Evolutionary conservation across 2,888 invertebrate species (phyloP), one percentile per base, ranked within the genome.

Genomic region (Mesoligia furuncula): DNA sequence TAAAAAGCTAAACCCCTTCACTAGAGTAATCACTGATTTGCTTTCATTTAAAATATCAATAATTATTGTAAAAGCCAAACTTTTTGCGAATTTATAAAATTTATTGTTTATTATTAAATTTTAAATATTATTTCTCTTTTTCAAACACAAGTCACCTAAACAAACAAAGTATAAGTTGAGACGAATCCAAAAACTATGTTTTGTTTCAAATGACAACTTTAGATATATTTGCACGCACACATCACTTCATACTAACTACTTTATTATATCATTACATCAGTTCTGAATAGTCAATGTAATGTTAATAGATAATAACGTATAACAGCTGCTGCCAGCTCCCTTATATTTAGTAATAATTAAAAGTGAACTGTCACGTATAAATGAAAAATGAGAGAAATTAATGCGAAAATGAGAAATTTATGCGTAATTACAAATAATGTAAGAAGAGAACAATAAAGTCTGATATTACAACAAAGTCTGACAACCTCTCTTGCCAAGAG

Each of bases 211-310:
- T 42, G 7, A 27, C 0, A 45, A 36, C 15, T 36, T 2, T 7
- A 1, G 0, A 45, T 17, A 54, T 2, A n/a, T 61, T 36, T 45
- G 15, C 31, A 9, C 42, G 20, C 36, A 73, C 54, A 17, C 11
- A 45, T 79, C 51, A 80, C 36, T 73, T 39, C 36, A 27, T 62
- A 68, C 17, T 13, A 36, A 48, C 48, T 51, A 31, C 27, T 27
- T 6, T 20, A 31, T n/a, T 17, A 1, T 27, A 74, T 39, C 0
- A 8, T 15, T 24, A 27, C 24, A 62, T 48, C 27, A 61, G 1
- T 31, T 69, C 13, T n/a, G 6, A 70, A 45, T 62, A 5, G 20
- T 73, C 39, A 78, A 62, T n/a, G 15, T 48, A 80, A 24, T 61
- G 51, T 27, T 27, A 62, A 20, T 45, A 62, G 36, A 45, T 59